Evolutionary conservation across 2,113 vertebrate species (phyloP), one percentile per base, ranked within the genome.

Genomic region (Cryptotis parvus): DNA sequence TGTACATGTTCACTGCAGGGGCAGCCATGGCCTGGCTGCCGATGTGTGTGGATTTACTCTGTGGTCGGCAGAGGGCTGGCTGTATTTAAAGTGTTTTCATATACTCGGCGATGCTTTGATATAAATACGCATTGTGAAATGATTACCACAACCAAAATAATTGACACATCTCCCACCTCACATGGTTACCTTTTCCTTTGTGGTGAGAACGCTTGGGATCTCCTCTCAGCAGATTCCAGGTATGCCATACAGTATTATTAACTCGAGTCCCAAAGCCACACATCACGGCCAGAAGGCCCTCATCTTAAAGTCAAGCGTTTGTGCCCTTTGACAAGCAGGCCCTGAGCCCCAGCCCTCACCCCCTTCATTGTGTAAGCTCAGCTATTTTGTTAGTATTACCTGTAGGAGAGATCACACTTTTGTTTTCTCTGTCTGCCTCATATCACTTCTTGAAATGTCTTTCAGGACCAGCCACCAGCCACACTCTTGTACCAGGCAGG

Each of bases 41-140:
- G n/a, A n/a, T n/a, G n/a, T n/a, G n/a, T n/a, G n/a, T n/a, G n/a
- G 5, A 39, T 72, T 72, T 72, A 37, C 22, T 72, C 37, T 72
- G 69, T 24, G 69, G 69, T 26, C 20, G 37, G 37, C 35, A 72
- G 69, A 24, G 69, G 24, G 18, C 35, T 8, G 69, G 39, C 35
- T 39, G 69, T 26, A 72, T 52, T 93, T 79, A 66, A 84, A 52
- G 86, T 14, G 52, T 29, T 58, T 58, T 58, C 20, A 58, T 58
- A 7, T 20, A 22, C 79, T 72, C 61, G n/a, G 4, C 73, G 86
- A 45, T 84, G 80, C 84, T 65, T 55, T 89, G 80, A 61, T 55
- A 43, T 73, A 89, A 93, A 89, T 35, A 78, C 74, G 55, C 74
- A 89, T 66, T 89, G 55, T 89, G 80, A 89, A 73, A 78, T 89